A percentile compares a stretch with the other conserved stretches of the same genome.
Evolutionary conservation across 2,797 vertebrate species (phyloP).

Genomic region (Malurus leucopterus): DNA sequence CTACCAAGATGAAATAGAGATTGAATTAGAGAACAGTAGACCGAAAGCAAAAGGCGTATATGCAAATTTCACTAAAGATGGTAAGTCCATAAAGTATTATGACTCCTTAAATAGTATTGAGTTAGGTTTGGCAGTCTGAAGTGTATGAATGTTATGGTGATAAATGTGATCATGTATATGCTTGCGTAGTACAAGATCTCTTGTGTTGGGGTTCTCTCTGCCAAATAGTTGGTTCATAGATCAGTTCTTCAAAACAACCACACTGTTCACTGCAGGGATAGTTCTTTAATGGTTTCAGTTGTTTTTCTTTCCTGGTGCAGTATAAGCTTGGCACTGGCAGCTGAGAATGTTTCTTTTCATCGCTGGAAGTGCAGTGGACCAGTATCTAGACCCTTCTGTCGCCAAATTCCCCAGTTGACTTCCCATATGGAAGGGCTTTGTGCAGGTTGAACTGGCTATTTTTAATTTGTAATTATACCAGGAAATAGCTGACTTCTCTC

Average conservation of each 20-base stretch:
- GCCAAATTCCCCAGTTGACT: neutral
- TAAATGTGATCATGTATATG: neutral
- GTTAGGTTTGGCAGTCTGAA: neutral
- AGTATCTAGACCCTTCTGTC: neutral
- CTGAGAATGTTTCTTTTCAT: neutral
- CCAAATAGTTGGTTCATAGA: neutral
- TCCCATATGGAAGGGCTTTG: neutral
- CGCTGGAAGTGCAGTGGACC: neutral
- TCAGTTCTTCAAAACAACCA: neutral
- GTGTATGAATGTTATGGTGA: neutral
- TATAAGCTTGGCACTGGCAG: neutral
- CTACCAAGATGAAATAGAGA: conserved; percentile 93
- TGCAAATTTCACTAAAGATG: conserved; percentile 79
- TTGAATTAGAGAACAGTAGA: conserved; percentile 85
- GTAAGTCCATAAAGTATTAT: conserved; percentile 61
- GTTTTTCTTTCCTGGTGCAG: neutral
- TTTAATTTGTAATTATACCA: neutral
- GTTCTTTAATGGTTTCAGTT: neutral
- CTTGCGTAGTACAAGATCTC: neutral
- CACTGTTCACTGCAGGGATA: neutral
- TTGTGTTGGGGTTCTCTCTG: neutral
- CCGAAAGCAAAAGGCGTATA: conserved; percentile 87
- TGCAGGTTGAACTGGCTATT: neutral
- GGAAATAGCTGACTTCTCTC: neutral
- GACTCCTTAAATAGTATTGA: neutral